Evolutionary conservation across 2,113 vertebrate species (phyloP), one percentile per base, ranked within the genome.

Genomic region (Calyptomena viridis): DNA sequence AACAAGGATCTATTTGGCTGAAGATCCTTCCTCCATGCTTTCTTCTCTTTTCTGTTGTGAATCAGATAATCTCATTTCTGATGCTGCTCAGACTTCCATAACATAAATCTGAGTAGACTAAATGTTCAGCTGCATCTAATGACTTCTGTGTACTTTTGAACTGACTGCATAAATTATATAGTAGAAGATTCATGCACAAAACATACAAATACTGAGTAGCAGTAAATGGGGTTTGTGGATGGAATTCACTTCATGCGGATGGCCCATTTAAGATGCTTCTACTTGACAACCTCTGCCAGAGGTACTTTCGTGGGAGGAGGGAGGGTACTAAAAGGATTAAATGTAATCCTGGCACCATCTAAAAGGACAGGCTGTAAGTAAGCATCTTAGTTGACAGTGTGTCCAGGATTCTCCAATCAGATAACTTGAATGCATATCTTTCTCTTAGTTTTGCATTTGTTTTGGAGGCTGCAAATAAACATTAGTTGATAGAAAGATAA

Each of bases 81-180:
- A 80, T 96, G 88, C 79, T 88, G 60, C 84, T 88, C 31, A 83
- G 79, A 53, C 37, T 92, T 93, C 46, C 16, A 5, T 77, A 86
- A 77, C 50, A 40, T 80, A 94, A 88, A 92, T 93, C 83, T 66
- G 44, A 71, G 75, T 30, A 84, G 85, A 39, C 79, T 83, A 69
- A 90, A 94, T 77, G 55, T 90, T 94, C 83, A 31, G 68, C 91
- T 95, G 90, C 63, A 28, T 93, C 68, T 94, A 83, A 96, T 81
- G 92, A 94, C 79, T 95, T 83, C 83, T 84, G 28, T 88, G 72
- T 93, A 59, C 83, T 94, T 90, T 46, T 88, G 88, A 96, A 93
- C 86, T 69, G 83, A 86, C 88, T 95, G 68, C 75, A 92, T 95
- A 77, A 95, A 92, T 95, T 86, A 93, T 14, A 60, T 33, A 71